Conservation (phyloP, 1,140 invertebrate species). For the Calycopis cecrops region DNA sequence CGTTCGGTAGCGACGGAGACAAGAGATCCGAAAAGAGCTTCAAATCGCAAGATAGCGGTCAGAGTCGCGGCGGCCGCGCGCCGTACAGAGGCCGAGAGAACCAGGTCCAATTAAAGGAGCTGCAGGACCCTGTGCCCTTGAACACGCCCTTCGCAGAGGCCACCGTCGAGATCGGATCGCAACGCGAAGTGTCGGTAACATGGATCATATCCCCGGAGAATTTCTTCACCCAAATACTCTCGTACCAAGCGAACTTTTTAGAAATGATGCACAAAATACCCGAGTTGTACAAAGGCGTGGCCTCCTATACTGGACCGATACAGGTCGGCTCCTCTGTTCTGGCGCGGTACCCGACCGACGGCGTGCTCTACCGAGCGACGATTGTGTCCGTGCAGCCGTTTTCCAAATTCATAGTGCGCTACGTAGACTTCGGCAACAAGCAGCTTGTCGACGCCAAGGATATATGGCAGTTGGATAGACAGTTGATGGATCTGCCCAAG, state of each 20-base stretch:
- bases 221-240: conserved; percentile 81
- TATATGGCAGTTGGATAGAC: conserved; percentile 80
- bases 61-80: conserved; percentile 32
- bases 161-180: conserved; percentile 43
- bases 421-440: conserved; percentile 85
- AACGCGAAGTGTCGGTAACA: conserved; percentile 60
- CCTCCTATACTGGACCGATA: conserved; percentile 56
- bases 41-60: conserved; percentile 41
- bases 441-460: conserved; percentile 76
- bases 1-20: conserved; percentile 44
- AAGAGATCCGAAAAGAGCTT: conserved; percentile 50
- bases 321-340: conserved; percentile 78
- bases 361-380: conserved; percentile 80
- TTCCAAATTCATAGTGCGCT: conserved; percentile 78
- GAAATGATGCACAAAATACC: conserved; percentile 83
- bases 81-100: conserved; percentile 46
- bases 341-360: conserved; percentile 81
- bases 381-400: conserved; percentile 75
- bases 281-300: conserved; percentile 76
- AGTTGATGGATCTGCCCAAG: conserved; percentile 80
- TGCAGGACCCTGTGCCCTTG: conserved; percentile 40
- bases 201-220: conserved; percentile 76
- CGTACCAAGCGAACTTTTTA: conserved; percentile 75
- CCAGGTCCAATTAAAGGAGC: conserved; percentile 51
- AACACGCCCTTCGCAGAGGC: conserved; percentile 42